A percentile compares a stretch with the other conserved stretches of the same genome.
Conservation (phyloP, 2,888 invertebrate species). For the Brachyptera putata region DNA sequence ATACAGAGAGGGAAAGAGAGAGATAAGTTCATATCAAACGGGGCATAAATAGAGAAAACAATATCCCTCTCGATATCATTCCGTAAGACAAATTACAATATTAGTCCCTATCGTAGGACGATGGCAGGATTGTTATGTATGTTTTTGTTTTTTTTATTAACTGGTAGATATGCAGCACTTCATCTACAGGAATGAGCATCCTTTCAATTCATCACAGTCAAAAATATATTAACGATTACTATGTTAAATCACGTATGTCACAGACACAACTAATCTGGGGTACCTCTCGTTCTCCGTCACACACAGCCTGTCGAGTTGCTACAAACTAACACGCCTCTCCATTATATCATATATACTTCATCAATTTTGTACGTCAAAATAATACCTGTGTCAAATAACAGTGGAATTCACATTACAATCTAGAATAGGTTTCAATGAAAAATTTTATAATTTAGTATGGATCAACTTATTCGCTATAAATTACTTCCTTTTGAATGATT, state of each 20-base stretch:
- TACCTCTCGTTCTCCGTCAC: background rate
- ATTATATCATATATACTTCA: background rate
- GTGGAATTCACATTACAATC: no score
- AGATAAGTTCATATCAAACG: conserved; percentile 10
- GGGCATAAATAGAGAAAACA: conserved; percentile 10
- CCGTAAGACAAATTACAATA: conserved; percentile 13
- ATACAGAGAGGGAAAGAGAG: conserved; percentile 20
- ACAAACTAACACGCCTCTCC: background rate
- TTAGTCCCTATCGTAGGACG: conserved; percentile 28
- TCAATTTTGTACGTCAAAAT: background rate
- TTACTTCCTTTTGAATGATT: no score
- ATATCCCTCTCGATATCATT: conserved; percentile 26
- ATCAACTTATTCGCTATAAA: no score
- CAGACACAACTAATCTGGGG: background rate
- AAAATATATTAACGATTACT: conserved; percentile 30
- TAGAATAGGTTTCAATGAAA: no score
- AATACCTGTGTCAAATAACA: background rate
- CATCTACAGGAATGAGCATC: conserved; percentile 34
- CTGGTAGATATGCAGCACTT: conserved; percentile 24
- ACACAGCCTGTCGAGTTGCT: background rate
- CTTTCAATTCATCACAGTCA: conserved; percentile 36
- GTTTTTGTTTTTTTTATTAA: background rate
- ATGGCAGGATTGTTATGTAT: conserved; percentile 31
- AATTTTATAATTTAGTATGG: no score
- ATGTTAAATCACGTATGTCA: conserved; percentile 6